Base-by-base conservation (phyloP, 2,797 vertebrate genomes). In the Hippoglossus hippoglossus region DNA sequence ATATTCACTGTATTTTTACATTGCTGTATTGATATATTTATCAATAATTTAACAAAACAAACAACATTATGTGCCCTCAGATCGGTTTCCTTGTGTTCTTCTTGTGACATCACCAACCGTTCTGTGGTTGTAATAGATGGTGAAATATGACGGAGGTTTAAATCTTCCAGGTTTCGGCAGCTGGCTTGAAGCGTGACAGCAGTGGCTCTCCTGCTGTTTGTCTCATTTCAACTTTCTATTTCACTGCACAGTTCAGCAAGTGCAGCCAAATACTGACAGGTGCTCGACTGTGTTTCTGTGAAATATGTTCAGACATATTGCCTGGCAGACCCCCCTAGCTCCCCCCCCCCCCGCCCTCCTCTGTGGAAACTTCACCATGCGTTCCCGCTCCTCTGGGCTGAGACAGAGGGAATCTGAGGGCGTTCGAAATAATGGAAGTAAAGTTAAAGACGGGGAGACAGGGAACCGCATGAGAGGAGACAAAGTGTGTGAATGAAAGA, bases 261-360 rank as follows among this genome's bases (percentile, higher is more conserved):
- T 66, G 60, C n/a, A 70, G 67, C 47, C 80, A 75, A 73, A 83
- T 63, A 62, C 65, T 70, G 80, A 83, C 81, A 84, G 86, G 75
- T 77, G 67, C 66, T 70, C 34, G 34, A 21, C 24, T 51, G 67
- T 53, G 73, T 73, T 71, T 66, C 28, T 61, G 25, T 67, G 58
- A 74, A 77, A 74, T 55, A 55, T 60, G 47, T 72, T 53, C 53
- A 63, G 57, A 50, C 75, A 41, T 77, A 9, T 50, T 3, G 3
- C 56, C 4, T 50, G 56, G 41, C 41, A 44, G 41, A 44, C 41
- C 41, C 41, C 15, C 39, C 75, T n/a, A n/a, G 51, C 50, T 47
- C 41, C 19, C 22, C 12, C 26, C 56, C 47, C 34, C 75, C 54
- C 53, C 41, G 36, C 21, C 22, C 9, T 31, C 31, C 15, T 34